These are phyloP conservation scores for Microdon myrmicae DNA, from an alignment of 2,888 invertebrate species.

Conservation along the genomic window DNA sequence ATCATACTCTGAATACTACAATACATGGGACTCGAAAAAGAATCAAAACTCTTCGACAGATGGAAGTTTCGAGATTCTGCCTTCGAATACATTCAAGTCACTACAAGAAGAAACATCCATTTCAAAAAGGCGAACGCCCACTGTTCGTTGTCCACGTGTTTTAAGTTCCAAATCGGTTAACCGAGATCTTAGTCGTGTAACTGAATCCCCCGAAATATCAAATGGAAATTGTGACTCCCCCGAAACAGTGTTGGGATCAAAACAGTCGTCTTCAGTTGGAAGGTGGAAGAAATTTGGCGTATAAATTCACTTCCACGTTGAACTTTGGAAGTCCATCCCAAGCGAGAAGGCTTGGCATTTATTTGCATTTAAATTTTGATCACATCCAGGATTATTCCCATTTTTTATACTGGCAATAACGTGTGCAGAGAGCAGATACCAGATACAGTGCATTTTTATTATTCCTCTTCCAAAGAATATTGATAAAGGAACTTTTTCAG, in stretches of 20 bases:
- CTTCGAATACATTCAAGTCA: constrained; percentile 71
- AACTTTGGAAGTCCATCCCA: too few species aligned
- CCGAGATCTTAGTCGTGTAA: constrained; percentile 68
- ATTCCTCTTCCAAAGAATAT: too few species aligned
- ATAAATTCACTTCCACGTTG: too few species aligned
- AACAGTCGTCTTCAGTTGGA: constrained; percentile 60
- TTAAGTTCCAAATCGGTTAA: constrained; percentile 72
- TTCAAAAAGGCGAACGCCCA: constrained; percentile 67
- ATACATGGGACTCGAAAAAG: constrained; percentile 67
- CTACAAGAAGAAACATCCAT: constrained; percentile 68
- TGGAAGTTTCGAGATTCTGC: constrained; percentile 68
- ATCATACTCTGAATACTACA: constrained; percentile 71
- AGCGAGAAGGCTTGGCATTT: too few species aligned
- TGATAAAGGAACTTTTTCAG: too few species aligned
- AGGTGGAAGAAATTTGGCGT: constrained; percentile 60
- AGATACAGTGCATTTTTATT: too few species aligned
- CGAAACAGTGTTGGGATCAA: constrained; percentile 57
- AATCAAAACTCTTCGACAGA: constrained; percentile 53
- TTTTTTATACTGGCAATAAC: too few species aligned
- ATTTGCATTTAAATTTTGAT: too few species aligned
- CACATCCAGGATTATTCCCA: too few species aligned
- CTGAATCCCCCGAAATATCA: constrained; percentile 64
- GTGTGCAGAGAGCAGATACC: too few species aligned
- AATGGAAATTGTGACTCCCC: constrained; percentile 60
- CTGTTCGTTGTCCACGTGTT: constrained; percentile 73